Evolutionary conservation across 2,797 vertebrate species (phyloP).

Genomic region (Cichlasoma orientale): DNA sequence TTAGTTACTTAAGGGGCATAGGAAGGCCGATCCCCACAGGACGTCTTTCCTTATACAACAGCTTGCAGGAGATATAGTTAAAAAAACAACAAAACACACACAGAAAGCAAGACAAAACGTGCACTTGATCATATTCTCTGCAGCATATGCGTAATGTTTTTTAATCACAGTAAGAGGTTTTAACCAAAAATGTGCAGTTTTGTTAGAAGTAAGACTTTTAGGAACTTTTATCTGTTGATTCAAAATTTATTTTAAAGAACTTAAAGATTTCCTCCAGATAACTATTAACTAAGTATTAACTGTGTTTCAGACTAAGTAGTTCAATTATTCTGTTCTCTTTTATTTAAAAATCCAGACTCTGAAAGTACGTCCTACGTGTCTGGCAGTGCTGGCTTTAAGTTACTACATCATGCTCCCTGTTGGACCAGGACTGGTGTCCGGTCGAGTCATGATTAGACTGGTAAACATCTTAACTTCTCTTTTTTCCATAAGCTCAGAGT

Average conservation of each 20-base stretch:
- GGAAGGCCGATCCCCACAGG: background rate
- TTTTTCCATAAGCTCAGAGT: background rate
- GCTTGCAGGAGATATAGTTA: background rate
- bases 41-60: background rate
- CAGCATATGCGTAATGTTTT: background rate
- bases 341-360: background rate
- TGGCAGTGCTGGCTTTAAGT: background rate
- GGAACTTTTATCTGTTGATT: too few relatives aligned
- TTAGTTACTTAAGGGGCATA: conserved; percentile 15
- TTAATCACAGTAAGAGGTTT: background rate
- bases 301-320: background rate
- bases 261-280: background rate
- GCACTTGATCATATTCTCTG: too few relatives aligned
- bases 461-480: background rate
- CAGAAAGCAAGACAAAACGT: background rate
- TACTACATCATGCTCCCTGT: background rate
- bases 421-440: background rate
- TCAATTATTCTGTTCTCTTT: background rate
- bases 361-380: background rate
- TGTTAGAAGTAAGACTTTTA: too few relatives aligned
- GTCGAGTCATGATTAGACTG: background rate
- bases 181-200: too few relatives aligned
- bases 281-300: too few relatives aligned
- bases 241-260: background rate
- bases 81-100: background rate